Conservation (phyloP, 37 sponge, comb jelly and placozoan genomes). For the Sycon ciliatum region DNA sequence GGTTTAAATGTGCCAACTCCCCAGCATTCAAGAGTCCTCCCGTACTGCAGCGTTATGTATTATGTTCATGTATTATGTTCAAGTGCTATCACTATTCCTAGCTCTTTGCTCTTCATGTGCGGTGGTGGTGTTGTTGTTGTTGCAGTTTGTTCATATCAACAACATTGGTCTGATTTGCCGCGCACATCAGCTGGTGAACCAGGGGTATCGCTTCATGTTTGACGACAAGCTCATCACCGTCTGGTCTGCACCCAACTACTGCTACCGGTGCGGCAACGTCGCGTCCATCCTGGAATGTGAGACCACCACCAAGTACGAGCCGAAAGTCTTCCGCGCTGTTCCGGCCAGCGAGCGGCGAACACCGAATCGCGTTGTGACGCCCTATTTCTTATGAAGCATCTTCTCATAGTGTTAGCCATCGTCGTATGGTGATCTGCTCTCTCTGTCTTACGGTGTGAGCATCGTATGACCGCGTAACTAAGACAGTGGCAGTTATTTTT, state of each 20-base stretch:
- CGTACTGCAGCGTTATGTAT: background rate
- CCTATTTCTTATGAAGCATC: constrained; percentile 98
- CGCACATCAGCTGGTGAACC: constrained; percentile 96
- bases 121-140: background rate
- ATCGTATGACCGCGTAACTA: no score
- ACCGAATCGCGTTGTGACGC: constrained; percentile 76
- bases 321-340: constrained; percentile 85
- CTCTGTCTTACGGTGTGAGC: no score
- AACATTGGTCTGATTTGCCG: constrained; percentile 85
- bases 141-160: constrained; percentile 90
- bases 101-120: no score
- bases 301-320: constrained; percentile 37
- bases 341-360: constrained; percentile 79
- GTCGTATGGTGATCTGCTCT: no score
- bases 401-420: no score
- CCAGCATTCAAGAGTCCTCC: no score
- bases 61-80: no score
- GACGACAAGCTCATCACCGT: constrained; percentile 88
- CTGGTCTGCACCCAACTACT: constrained; percentile 99
- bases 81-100: no score
- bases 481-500: no score
- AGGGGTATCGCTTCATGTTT: constrained; percentile 99
- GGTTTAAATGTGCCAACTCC: no score
- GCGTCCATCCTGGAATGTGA: constrained; percentile 78
- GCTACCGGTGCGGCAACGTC: constrained; percentile 97